Percentiles rank a stretch among this genome's conserved stretches.
Evolutionary conservation across 2,888 invertebrate genomes (phyloP).

Genomic region (Cheilosia grossa): DNA sequence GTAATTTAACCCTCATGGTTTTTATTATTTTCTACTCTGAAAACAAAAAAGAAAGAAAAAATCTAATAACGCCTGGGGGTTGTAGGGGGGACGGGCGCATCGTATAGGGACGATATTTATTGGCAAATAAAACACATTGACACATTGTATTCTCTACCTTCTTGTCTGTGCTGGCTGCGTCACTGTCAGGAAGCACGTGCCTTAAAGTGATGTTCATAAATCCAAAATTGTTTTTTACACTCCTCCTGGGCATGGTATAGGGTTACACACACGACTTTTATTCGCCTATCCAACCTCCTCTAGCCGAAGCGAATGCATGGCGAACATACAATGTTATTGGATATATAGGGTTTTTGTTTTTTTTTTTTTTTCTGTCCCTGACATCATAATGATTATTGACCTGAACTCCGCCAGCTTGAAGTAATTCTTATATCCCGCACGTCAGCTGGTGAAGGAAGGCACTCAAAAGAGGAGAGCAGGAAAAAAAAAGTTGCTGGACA

Average conservation of each 20-base stretch:
- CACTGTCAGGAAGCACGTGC: slow-evolving; percentile 72
- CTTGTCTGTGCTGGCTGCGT: slow-evolving; percentile 53
- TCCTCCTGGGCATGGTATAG: slow-evolving; percentile 46
- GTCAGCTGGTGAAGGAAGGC: slow-evolving; percentile 22
- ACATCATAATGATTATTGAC: slow-evolving; percentile 73
- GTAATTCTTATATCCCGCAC: slow-evolving; percentile 56
- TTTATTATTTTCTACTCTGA: slow-evolving; percentile 69
- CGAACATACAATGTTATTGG: slow-evolving; percentile 38
- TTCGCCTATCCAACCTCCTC: slow-evolving; percentile 47
- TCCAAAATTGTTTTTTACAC: slow-evolving; percentile 65
- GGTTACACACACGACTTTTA: slow-evolving; percentile 62
- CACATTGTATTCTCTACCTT: slow-evolving; percentile 64
- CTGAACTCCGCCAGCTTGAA: slow-evolving; percentile 65
- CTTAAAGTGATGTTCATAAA: slow-evolving; percentile 75
- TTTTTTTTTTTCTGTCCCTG: slow-evolving; percentile 45
- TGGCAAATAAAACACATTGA: slow-evolving; percentile 74
- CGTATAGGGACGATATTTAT: slow-evolving; percentile 71
- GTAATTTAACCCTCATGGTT: slow-evolving; percentile 75
- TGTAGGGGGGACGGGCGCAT: slow-evolving; percentile 26
- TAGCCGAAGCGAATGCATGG: slow-evolving; percentile 15
- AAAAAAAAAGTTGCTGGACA: slow-evolving; percentile 48
- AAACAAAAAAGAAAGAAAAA: slow-evolving; percentile 29
- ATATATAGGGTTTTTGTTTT: slow-evolving; percentile 1
- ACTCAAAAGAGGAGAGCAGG: not conserved
- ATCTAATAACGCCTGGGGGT: slow-evolving; percentile 63